phyloP scores from a whole-genome alignment of 1,140 invertebrate genomes.

The Archivesica marissinica region DNA sequence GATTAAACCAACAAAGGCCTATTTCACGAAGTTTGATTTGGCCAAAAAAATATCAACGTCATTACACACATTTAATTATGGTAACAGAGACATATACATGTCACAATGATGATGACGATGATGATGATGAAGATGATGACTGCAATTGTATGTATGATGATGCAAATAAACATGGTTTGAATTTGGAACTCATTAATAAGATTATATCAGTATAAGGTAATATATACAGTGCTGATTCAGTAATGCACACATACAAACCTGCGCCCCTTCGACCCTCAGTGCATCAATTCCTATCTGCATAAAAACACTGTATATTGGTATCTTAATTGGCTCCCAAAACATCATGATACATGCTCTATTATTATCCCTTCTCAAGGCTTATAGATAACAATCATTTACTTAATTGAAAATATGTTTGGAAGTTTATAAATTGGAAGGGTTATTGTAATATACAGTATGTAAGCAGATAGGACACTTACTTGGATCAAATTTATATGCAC shows the following conservation, averaged over 20 bases:
- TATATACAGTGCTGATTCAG: constrained; percentile 27
- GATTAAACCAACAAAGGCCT: constrained; percentile 24
- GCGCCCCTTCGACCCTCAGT: neutral
- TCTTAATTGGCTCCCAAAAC: no score
- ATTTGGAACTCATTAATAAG: neutral
- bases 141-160: neutral
- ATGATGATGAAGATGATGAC: constrained; percentile 36
- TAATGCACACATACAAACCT: constrained; percentile 37
- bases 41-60: constrained; percentile 4
- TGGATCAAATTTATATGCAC: neutral
- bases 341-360: no score
- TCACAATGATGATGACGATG: constrained; percentile 23
- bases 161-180: constrained; percentile 17
- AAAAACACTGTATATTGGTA: neutral
- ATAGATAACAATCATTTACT: no score
- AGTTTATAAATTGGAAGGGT: no score
- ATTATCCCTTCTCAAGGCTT: no score
- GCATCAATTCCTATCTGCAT: neutral
- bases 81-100: constrained; percentile 4
- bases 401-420: no score
- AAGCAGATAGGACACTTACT: neutral
- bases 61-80: neutral
- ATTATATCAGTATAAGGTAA: constrained; percentile 23
- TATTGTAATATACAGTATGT: neutral
- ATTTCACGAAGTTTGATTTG: constrained; percentile 3